Evolutionary conservation across 2,888 invertebrate species (phyloP).

Genomic region (Cenopis cana): DNA sequence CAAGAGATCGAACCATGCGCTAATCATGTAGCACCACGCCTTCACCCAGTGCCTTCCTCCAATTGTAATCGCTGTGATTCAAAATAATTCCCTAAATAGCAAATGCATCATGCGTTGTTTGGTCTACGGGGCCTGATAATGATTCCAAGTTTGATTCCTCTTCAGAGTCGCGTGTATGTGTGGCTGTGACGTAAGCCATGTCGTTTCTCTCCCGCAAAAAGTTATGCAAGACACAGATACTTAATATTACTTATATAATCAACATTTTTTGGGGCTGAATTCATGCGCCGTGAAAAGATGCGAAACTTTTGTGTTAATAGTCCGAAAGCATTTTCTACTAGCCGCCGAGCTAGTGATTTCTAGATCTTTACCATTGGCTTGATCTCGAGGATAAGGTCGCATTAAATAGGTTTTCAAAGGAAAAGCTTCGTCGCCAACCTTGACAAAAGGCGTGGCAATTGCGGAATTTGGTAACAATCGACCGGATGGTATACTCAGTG

Average conservation of each 20-base stretch:
- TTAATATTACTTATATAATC: neutral
- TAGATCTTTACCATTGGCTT: neutral
- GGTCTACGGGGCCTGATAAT: too few relatives aligned
- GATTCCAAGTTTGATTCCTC: too few relatives aligned
- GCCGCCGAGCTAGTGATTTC: neutral
- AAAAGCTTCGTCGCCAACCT: neutral
- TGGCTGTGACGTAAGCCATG: too few relatives aligned
- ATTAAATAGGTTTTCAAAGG: too few relatives aligned
- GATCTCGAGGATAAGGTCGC: too few relatives aligned
- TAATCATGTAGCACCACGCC: too few relatives aligned
- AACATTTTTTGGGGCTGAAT: neutral
- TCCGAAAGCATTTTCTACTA: neutral
- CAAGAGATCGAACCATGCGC: too few relatives aligned
- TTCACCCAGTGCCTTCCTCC: too few relatives aligned
- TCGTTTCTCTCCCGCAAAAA: neutral
- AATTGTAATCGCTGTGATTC: neutral
- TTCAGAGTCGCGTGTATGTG: too few relatives aligned
- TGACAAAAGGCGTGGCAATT: neutral
- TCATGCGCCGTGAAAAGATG: neutral
- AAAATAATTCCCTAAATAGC: neutral
- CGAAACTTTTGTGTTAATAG: neutral
- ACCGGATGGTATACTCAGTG: neutral
- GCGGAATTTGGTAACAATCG: conserved; percentile 1
- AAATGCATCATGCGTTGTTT: too few relatives aligned
- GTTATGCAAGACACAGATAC: neutral